Conservation (phyloP, 2,888 invertebrate species). For the Agrotis puta region DNA sequence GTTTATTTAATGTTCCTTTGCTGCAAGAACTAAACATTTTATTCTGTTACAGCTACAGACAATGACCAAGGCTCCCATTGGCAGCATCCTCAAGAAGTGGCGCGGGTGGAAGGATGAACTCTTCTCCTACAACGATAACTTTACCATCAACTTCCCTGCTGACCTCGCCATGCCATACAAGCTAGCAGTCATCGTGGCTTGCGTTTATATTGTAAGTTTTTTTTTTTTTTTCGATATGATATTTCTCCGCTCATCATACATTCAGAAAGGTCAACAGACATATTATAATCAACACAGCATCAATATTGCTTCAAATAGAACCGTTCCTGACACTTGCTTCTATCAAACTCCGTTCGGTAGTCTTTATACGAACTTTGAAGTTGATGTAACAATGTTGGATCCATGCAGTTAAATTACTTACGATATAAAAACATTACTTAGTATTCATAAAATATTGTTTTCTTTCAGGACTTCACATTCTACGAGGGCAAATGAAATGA, state of each 20-base stretch:
- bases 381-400: not conserved
- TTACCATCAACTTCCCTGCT: conserved; percentile 70
- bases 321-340: no score
- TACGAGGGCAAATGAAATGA: not conserved
- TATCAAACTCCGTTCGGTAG: no score
- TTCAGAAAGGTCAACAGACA: no score
- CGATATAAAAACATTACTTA: no score
- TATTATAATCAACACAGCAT: no score
- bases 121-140: conserved; percentile 65
- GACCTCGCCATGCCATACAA: conserved; percentile 73
- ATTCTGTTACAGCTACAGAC: conserved; percentile 68
- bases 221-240: not conserved
- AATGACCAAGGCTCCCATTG: conserved; percentile 68
- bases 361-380: no score
- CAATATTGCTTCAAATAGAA: no score
- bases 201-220: conserved; percentile 69
- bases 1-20: not conserved
- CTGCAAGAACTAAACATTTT: not conserved
- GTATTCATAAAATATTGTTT: not conserved
- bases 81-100: conserved; percentile 65
- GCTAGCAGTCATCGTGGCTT: conserved; percentile 74
- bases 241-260: no score
- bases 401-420: not conserved
- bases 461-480: conserved; percentile 6
- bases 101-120: conserved; percentile 49